Percentiles rank a stretch among this genome's conserved stretches.
Evolutionary conservation across 2,113 vertebrate species (phyloP).

Genomic region (Spea multiplicata): DNA sequence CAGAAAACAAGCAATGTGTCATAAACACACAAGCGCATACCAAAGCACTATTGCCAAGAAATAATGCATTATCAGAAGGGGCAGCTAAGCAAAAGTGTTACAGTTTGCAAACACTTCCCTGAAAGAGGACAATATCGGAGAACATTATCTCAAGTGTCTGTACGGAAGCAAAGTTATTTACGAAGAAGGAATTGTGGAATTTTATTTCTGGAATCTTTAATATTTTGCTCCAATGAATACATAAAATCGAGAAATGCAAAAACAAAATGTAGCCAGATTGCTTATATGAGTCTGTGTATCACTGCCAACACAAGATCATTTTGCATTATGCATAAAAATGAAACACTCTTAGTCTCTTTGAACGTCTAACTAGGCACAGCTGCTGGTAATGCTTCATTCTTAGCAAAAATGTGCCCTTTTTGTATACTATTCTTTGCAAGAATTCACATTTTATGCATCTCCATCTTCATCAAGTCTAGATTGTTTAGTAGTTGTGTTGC

Average conservation of each 20-base stretch:
- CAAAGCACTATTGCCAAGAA: constrained; percentile 18
- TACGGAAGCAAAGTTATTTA: neutral
- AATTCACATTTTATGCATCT: constrained; percentile 45
- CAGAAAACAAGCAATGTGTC: constrained; percentile 34
- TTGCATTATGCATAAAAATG: constrained; percentile 41
- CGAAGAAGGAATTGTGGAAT: neutral
- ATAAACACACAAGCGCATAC: constrained; percentile 16
- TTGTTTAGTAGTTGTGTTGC: constrained; percentile 33
- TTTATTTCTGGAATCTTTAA: constrained; percentile 26
- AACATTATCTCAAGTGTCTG: constrained; percentile 8
- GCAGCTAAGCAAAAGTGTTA: constrained; percentile 15
- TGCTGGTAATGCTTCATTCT: constrained; percentile 45
- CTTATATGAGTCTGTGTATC: constrained; percentile 25
- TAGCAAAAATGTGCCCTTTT: constrained; percentile 40
- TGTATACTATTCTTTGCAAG: constrained; percentile 37
- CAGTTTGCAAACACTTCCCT: constrained; percentile 20
- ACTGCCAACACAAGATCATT: constrained; percentile 37
- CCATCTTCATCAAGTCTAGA: constrained; percentile 43
- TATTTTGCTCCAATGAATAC: constrained; percentile 30
- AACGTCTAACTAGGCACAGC: constrained; percentile 46
- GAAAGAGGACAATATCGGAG: neutral
- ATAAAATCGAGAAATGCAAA: constrained; percentile 16
- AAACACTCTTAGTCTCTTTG: constrained; percentile 38
- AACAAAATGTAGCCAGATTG: constrained; percentile 46
- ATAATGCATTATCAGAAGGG: constrained; percentile 6